A percentile compares a stretch with the other conserved stretches of the same genome.
These are phyloP conservation scores for Glossophaga mutica DNA, from an alignment of 2,797 vertebrate genomes.

Conservation along the genomic window DNA sequence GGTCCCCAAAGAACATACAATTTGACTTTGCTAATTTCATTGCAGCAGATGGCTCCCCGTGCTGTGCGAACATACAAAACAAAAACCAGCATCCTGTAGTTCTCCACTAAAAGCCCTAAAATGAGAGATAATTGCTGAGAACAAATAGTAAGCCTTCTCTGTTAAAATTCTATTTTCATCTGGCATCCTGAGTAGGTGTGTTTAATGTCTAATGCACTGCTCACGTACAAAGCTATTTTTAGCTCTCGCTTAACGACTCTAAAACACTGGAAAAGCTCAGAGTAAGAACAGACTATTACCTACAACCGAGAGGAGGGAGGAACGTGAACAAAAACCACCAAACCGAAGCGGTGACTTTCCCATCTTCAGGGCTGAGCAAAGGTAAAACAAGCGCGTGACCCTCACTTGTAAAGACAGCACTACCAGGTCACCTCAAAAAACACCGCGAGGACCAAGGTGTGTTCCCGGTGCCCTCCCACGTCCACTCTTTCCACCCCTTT, in stretches of 20 bases:
- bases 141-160: neutral
- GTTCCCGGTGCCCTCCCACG: no score
- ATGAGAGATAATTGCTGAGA: neutral
- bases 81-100: neutral
- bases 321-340: neutral
- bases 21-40: conserved; percentile 38
- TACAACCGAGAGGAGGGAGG: neutral
- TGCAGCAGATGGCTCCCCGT: neutral
- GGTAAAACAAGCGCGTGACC: fast-evolving
- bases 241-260: neutral
- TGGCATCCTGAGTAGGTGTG: neutral
- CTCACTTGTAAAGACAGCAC: fast-evolving
- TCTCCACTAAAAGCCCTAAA: conserved; percentile 5
- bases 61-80: neutral
- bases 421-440: neutral
- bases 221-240: conserved; percentile 15
- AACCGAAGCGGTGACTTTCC: neutral
- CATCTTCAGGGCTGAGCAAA: neutral
- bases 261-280: neutral
- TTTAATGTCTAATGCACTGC: neutral
- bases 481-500: no score
- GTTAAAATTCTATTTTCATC: neutral
- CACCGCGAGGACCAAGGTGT: neutral
- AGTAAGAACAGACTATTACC: neutral
- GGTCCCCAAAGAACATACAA: conserved; percentile 44